phyloP scores from a whole-genome alignment of 2,113 vertebrate species.

The Gymnobelideus leadbeateri region DNA sequence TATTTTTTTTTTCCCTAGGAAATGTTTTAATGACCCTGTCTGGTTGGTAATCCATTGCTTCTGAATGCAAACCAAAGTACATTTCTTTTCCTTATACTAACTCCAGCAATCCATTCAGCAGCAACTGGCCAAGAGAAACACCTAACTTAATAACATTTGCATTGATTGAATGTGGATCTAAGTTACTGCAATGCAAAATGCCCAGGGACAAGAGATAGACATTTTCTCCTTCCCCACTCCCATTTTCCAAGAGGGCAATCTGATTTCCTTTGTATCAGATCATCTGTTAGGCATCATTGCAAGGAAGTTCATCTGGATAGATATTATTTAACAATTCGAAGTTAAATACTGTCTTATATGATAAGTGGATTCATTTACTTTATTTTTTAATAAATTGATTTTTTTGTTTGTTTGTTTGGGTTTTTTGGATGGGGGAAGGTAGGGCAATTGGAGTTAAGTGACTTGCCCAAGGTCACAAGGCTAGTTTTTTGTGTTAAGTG shows the following conservation, averaged over 20 bases:
- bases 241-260: neutral
- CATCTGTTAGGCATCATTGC: neutral
- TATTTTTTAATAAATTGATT: no score
- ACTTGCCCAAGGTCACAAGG: no score
- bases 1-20: constrained; percentile 67
- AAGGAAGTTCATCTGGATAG: neutral
- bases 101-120: constrained; percentile 63
- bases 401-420: no score
- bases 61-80: constrained; percentile 70
- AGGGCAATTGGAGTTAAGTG: no score
- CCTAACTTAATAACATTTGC: constrained; percentile 52
- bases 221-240: neutral
- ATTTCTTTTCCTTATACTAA: constrained; percentile 42
- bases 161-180: constrained; percentile 62
- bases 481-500: no score
- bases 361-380: neutral
- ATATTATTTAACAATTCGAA: neutral
- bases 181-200: constrained; percentile 56
- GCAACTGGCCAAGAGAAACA: constrained; percentile 58
- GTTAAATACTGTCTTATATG: neutral
- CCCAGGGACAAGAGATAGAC: neutral
- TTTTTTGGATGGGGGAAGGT: no score
- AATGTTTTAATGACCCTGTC: constrained; percentile 74
- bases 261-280: constrained; percentile 1
- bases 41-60: constrained; percentile 67